These are phyloP conservation scores for Pedetes capensis DNA, from an alignment of 2,113 vertebrate genomes.

Conservation along the genomic window DNA sequence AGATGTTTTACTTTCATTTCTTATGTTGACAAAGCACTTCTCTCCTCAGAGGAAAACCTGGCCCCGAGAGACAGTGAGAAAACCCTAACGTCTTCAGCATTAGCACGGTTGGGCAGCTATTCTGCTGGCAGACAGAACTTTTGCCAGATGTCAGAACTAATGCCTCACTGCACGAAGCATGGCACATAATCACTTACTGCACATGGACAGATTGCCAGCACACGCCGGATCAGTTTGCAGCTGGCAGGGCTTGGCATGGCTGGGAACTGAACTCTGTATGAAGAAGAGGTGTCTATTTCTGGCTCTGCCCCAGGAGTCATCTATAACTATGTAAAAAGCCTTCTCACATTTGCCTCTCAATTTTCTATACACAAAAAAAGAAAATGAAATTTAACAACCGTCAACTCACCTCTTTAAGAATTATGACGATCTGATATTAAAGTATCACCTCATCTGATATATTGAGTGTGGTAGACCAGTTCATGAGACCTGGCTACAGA, in stretches of 20 bases:
- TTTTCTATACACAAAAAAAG: background rate
- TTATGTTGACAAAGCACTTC: background rate
- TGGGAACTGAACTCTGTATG: constrained; percentile 35
- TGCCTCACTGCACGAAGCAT: background rate
- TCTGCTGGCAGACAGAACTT: background rate
- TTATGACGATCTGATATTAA: background rate
- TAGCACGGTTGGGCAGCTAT: background rate
- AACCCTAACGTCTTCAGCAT: background rate
- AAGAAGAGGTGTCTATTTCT: constrained; percentile 3
- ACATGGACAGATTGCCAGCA: background rate
- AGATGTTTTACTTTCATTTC: background rate
- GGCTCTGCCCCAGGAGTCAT: background rate
- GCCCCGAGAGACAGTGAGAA: background rate
- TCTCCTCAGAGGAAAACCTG: background rate
- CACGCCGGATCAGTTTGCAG: background rate
- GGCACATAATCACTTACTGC: background rate
- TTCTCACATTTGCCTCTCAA: constrained; percentile 35
- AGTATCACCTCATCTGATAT: background rate
- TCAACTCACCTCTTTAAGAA: background rate
- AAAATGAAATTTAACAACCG: constrained; percentile 17
- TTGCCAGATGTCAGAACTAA: background rate
- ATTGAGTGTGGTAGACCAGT: background rate
- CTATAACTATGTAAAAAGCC: background rate
- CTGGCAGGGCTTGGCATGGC: background rate
- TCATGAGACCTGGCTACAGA: background rate